Evolutionary conservation across 2,888 invertebrate species (phyloP), one percentile per base, ranked within the genome.

Genomic region (Pollenia labialis): DNA sequence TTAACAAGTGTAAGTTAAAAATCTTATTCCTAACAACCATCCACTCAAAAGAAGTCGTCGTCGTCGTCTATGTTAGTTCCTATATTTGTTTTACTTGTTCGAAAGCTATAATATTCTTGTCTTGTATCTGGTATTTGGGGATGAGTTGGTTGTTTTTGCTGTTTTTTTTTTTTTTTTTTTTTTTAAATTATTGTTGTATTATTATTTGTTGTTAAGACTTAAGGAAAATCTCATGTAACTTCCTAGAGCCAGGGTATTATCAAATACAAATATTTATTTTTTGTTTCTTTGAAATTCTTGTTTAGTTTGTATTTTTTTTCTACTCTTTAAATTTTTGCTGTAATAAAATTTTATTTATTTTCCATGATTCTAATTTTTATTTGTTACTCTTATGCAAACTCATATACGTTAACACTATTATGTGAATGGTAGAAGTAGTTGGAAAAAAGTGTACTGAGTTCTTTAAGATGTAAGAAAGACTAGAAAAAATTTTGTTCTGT

Each of bases 281-380:
- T 60, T 60, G 23, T 69, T 71, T 71, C 50, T 72, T 68, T 60
- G 81, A 60, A 75, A 71, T 79, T 79, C 42, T 64, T 75, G 58
- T 85, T 76, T 81, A 18, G 32, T 60, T 60, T 44, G 14, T 54
- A 12, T 58, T 54, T 82, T 40, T 58, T 52, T 40, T 32, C 3
- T 66, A 44, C 32, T 32, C 32, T 32, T 32, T 0, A 32, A 32
- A 11, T 69, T 79, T 79, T 79, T 69, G 11, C n/a, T 74, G 71
- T 68, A 87, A 81, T 87, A 84, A 84, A 81, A 81, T 77, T 81
- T 84, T 72, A 87, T 87, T 83, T 84, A 81, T 87, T 83, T 84
- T 87, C 60, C 83, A 72, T 60, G 76, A 83, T 76, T 87, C 62
- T 68, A 81, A 72, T 74, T 81, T 50, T 62, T 66, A 60, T 75